Evolutionary conservation across 1,140 invertebrate species (phyloP), one percentile per base, ranked within the genome.

Genomic region (Drosophila ironensis): DNA sequence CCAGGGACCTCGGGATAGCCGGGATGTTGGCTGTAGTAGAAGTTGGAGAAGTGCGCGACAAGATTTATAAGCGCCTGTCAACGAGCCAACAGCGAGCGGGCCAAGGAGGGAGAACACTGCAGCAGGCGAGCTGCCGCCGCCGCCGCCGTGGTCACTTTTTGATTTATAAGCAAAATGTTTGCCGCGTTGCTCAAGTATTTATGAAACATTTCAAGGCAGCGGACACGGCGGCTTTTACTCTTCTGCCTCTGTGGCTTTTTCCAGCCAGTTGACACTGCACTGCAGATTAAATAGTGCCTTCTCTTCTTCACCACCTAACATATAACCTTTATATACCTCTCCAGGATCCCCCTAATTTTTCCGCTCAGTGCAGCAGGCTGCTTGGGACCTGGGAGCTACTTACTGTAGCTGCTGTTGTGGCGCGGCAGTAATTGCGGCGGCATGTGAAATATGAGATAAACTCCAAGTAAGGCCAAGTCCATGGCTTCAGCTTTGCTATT

Each of bases 381-480:
- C 53, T 66, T 40, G 30, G 57, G 67, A 35, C 40, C 27, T 52
- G 51, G 48, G 56, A 71, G 56, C 68, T 51, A 66, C 66, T 54
- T 57, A 59, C 69, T 50, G 47, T n/a, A n/a, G n/a, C 22, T 42
- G 20, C n/a, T 44, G 41, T 25, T 44, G 22, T 25, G 22, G 22
- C 41, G 69, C 78, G 51, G 70, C 74, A 84, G 80, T 84, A 84
- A 84, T 84, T 84, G 80, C 80, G 70, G 74, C 80, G 80, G 80
- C 80, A 84, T 84, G 80, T 84, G 80, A 86, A 86, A 86, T 86
- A 86, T 86, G 80, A 84, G 78, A 84, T 86, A 86, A 86, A 86
- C 81, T 84, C 78, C 80, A 86, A 87, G 75, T 80, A 80, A 78
- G 80, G 80, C 64, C 47, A 72, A 54, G 52, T 70, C 52, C 51